Conservation (phyloP, 1,140 invertebrate species). For the Microvelia longipes region DNA sequence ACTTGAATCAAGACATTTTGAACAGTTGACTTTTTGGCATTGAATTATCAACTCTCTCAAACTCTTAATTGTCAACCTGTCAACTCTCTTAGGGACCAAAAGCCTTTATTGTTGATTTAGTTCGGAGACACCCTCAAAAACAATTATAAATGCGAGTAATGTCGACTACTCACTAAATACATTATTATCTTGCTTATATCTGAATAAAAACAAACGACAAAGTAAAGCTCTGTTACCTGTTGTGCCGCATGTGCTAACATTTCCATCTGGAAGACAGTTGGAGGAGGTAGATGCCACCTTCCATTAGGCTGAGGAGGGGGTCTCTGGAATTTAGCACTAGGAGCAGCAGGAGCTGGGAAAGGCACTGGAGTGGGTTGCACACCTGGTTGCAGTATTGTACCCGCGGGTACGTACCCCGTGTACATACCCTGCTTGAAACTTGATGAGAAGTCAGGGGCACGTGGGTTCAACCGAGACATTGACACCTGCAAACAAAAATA, state of each 20-base stretch:
- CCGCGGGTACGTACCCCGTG: not conserved
- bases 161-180: too few species aligned
- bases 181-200: too few species aligned
- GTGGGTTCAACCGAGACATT: conserved; percentile 67
- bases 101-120: too few species aligned
- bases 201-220: too few species aligned
- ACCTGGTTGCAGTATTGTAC: not conserved
- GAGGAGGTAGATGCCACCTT: not conserved
- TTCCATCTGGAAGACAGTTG: not conserved
- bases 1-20: too few species aligned
- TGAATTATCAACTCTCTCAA: too few species aligned
- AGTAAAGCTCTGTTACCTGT: too few species aligned
- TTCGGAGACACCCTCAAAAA: too few species aligned
- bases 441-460: conserved; percentile 66
- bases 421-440: conserved; percentile 22
- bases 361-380: not conserved
- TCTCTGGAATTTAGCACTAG: not conserved
- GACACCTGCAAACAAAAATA: conserved; percentile 25
- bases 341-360: not conserved
- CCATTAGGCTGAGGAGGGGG: not conserved
- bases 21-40: too few species aligned
- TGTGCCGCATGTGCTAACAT: not conserved
- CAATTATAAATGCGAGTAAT: too few species aligned
- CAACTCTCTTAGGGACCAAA: too few species aligned
- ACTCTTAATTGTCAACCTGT: too few species aligned